Base-by-base conservation (phyloP, 2,888 invertebrate species). In the Stictocephala bisonia region DNA sequence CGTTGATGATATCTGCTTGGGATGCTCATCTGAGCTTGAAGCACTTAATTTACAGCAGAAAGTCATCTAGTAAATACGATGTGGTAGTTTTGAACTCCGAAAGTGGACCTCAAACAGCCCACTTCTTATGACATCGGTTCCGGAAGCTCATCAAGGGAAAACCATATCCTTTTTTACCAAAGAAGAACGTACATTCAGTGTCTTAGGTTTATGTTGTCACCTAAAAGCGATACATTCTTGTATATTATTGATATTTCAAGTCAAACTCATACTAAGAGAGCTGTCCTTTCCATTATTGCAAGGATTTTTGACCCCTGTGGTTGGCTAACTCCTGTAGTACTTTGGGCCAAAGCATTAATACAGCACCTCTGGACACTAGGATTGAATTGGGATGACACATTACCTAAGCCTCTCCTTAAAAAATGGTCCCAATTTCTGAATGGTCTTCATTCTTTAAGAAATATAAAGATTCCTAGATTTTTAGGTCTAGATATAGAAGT, bases 151-250 rank as follows among this genome's bases (percentile, higher is more conserved):
- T n/a, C n/a, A 13, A 15, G 4, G 4, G 4, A 15, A 13, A 7
- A 6, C 44, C 4, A 4, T 44, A 13, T 35, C 7, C 35, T 35
- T 35, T 9, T 9, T 7, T 7, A 35, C 35, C 11, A 7, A 7
- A 11, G 35, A 35, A 35, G 9, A 35, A 11, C 35, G 9, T 9
- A 7, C 11, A 35, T 35, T 9, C 26, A 78, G 77, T 35, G 71
- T 78, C 7, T 41, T 78, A 31, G 78, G 77, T 1, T 78, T 7
- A 72, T 75, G 31, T 77, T 77, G 78, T 51, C 74, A 29, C 44
- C 77, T 11, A 48, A 13, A 0, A 20, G 24, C n/a, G 77, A 78
- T 69, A 27, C n/a, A 11, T 75, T 78, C n/a, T 70, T 69, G 13
- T 77, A 76, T 29, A 48, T 31, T 18, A 66, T 74, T 13, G 40